A percentile compares a stretch with the other conserved stretches of the same genome.
These are phyloP conservation scores for Pemphredon lugubris DNA, from an alignment of 2,888 invertebrate species.

Conservation along the genomic window DNA sequence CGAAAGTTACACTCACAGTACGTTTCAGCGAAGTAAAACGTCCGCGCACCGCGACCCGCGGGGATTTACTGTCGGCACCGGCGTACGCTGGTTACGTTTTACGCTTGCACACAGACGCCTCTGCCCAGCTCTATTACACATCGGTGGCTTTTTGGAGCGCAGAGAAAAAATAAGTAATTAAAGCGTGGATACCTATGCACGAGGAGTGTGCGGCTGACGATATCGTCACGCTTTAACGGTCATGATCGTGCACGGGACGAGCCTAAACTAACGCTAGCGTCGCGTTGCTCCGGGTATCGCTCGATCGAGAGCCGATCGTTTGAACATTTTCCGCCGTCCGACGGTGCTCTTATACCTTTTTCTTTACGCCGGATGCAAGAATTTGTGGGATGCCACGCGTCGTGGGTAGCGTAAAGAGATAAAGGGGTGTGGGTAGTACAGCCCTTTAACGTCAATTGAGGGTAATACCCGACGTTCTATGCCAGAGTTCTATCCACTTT, in stretches of 20 bases:
- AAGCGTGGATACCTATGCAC: slow-evolving; percentile 47
- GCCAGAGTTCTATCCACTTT: no score
- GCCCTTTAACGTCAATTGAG: no score
- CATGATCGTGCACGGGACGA: slow-evolving; percentile 5
- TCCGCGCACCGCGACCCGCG: slow-evolving; percentile 57
- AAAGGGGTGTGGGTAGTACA: no score
- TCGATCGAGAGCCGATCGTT: no score
- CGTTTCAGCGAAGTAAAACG: slow-evolving; percentile 9
- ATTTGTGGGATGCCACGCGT: no score
- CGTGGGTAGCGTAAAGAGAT: no score
- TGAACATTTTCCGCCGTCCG: neutral
- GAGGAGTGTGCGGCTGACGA: slow-evolving; percentile 7
- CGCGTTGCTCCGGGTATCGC: slow-evolving; percentile 10
- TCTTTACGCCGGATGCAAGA: neutral
- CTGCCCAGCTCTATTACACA: slow-evolving; percentile 60
- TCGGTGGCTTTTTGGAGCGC: slow-evolving; percentile 76
- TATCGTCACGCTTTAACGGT: slow-evolving; percentile 52
- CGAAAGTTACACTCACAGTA: slow-evolving; percentile 6
- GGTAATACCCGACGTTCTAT: no score
- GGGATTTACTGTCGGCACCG: slow-evolving; percentile 62
- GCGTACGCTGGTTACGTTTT: slow-evolving; percentile 39
- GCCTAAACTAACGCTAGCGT: slow-evolving; percentile 7
- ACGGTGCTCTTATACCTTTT: neutral
- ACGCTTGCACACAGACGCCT: slow-evolving; percentile 31
- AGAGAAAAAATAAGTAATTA: slow-evolving; percentile 70